phyloP scores from a whole-genome alignment of 2,113 vertebrate species.

The Varanus salvator region DNA sequence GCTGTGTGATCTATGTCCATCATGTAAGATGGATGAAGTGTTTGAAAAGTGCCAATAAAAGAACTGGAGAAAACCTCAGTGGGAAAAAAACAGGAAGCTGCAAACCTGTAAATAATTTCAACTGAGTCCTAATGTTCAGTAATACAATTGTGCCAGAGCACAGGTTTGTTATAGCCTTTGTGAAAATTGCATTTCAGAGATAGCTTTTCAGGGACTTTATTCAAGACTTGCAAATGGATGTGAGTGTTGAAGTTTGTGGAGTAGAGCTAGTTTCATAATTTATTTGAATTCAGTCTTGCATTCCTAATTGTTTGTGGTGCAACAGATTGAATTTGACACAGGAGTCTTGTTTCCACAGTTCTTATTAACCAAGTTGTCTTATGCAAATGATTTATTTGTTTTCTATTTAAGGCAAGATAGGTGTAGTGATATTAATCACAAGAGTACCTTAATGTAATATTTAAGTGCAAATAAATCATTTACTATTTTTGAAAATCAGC shows the following conservation, averaged over 20 bases:
- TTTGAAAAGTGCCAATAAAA: not conserved
- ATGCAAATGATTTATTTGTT: constrained; percentile 40
- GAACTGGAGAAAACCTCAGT: not conserved
- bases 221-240: not conserved
- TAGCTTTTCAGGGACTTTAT: not conserved
- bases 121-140: not conserved
- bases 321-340: constrained; percentile 27
- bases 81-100: not conserved
- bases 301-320: constrained; percentile 40
- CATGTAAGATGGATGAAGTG: not conserved
- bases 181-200: not conserved
- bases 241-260: not conserved
- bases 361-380: constrained; percentile 11
- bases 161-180: not conserved
- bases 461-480: constrained; percentile 41
- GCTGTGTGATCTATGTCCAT: not conserved
- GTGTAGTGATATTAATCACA: constrained; percentile 18
- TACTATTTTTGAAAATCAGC: constrained; percentile 44
- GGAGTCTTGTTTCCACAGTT: constrained; percentile 24
- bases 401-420: constrained; percentile 34
- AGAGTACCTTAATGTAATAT: constrained; percentile 32
- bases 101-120: not conserved
- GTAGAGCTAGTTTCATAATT: not conserved
- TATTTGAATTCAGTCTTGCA: constrained; percentile 22
- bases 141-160: not conserved